phyloP scores from a whole-genome alignment of 1,140 invertebrate species.

The Diorhabda elongata region DNA sequence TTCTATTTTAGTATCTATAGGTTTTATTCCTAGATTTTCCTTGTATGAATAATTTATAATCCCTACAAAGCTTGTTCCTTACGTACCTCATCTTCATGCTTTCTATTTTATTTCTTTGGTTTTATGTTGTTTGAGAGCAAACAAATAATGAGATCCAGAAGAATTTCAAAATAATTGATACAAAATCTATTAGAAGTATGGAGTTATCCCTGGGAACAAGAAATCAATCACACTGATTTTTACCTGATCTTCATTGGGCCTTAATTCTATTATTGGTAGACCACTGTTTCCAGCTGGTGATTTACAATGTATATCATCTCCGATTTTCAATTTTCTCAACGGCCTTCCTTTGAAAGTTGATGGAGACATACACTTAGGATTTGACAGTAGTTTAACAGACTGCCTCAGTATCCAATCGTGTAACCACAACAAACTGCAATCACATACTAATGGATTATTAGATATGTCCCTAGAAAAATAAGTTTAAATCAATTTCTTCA shows the following conservation, averaged over 20 bases:
- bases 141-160: too few species aligned
- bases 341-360: constrained; percentile 59
- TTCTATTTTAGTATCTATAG: too few species aligned
- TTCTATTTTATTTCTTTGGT: too few species aligned
- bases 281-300: constrained; percentile 45
- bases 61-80: too few species aligned
- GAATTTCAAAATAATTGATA: too few species aligned
- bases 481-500: too few species aligned
- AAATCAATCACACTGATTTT: background rate
- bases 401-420: constrained; percentile 67
- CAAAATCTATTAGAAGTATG: too few species aligned
- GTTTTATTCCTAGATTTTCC: too few species aligned
- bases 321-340: constrained; percentile 65
- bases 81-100: too few species aligned
- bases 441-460: constrained; percentile 73
- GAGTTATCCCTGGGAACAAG: too few species aligned
- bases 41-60: too few species aligned
- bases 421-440: constrained; percentile 78
- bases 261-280: constrained; percentile 57
- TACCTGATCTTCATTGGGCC: constrained; percentile 58
- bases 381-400: constrained; percentile 63
- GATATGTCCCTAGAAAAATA: constrained; percentile 64
- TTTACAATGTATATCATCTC: constrained; percentile 55
- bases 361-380: constrained; percentile 71
- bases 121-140: too few species aligned